Base-by-base conservation (phyloP, 2,888 invertebrate species). In the Cerceris ruficornis region DNA sequence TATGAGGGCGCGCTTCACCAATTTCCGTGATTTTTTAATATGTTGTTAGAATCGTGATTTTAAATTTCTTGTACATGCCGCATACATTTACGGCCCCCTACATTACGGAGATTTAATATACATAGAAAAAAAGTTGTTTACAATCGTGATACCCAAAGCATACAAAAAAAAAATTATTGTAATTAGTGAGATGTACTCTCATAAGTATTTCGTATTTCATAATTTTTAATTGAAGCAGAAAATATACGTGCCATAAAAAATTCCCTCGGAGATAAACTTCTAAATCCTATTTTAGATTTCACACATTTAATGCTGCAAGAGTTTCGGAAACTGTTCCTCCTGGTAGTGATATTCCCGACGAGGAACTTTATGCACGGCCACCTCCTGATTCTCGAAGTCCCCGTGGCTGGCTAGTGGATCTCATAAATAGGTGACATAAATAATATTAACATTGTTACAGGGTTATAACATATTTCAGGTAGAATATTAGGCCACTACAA, bases 391-490 rank as follows among this genome's bases (percentile, higher is more conserved):
- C 96, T 69, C 95, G 98, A 89, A 96, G 95, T 87, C 97, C 98
- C 13, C 95, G 97, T 84, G 98, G 98, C 74, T 99, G 98, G 98
- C 95, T 99, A 83, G 98, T 98, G 77, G 98, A 99, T 94, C 94
- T 99, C 82, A 96, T 99, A 79, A 99, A 99, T 94, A 95, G 94
- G 94, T 95, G 92, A 90, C n/a, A 42, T 42, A 49, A 62, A 52
- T 59, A 43, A 39, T 54, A 50, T 5, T n/a, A n/a, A n/a, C 28
- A 43, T 7, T 28, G 28, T 58, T 13, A 7, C 6, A 28, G 4
- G 28, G 4, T 28, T 52, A 4, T 39, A 17, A 46, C 42, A 13
- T 59, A 11, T 17, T n/a, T 17, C 14, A 52, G 13, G 0, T 46
- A 13, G 13, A 46, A 2, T 4, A 28, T 28, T 28, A 28, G 28